A percentile compares a stretch with the other conserved stretches of the same genome.
Conservation (phyloP, 1,140 invertebrate species). For the Zaprionus africanus region DNA sequence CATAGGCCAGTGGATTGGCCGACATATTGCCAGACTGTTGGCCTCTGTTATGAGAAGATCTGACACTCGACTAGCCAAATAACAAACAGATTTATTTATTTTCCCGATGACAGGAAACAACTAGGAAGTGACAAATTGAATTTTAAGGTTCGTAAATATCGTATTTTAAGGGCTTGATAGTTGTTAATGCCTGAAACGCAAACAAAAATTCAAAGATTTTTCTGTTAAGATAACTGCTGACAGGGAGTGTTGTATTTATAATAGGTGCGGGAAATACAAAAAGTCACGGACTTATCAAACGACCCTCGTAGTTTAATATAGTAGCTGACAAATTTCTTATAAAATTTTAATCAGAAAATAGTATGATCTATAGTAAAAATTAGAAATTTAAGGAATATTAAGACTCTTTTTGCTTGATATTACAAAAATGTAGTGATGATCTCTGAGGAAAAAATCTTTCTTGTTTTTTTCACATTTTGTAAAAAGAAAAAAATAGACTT, state of each 20-base stretch:
- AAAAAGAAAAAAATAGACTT: not conserved
- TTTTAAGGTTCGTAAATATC: not conserved
- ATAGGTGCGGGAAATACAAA: too few relatives aligned
- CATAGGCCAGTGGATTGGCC: conserved; percentile 56
- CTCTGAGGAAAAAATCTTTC: too few relatives aligned
- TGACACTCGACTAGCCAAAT: not conserved
- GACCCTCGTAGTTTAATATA: not conserved
- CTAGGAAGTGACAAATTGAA: not conserved
- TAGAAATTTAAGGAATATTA: too few relatives aligned
- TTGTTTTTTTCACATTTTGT: too few relatives aligned
- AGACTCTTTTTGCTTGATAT: not conserved
- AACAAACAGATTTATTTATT: not conserved
- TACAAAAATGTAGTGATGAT: too few relatives aligned
- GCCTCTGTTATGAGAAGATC: conserved; percentile 26
- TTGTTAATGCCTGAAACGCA: too few relatives aligned
- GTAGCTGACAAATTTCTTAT: rapidly evolving
- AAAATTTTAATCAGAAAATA: too few relatives aligned
- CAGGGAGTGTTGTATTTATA: too few relatives aligned
- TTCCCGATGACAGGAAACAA: conserved; percentile 11
- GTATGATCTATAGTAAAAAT: not conserved
- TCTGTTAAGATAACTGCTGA: too few relatives aligned
- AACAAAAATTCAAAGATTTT: too few relatives aligned
- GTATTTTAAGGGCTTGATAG: too few relatives aligned
- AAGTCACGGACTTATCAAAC: too few relatives aligned
- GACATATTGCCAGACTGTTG: conserved; percentile 45